Evolutionary conservation across 2,888 invertebrate species (phyloP), one percentile per base, ranked within the genome.

Genomic region (Syrista parreyssii): DNA sequence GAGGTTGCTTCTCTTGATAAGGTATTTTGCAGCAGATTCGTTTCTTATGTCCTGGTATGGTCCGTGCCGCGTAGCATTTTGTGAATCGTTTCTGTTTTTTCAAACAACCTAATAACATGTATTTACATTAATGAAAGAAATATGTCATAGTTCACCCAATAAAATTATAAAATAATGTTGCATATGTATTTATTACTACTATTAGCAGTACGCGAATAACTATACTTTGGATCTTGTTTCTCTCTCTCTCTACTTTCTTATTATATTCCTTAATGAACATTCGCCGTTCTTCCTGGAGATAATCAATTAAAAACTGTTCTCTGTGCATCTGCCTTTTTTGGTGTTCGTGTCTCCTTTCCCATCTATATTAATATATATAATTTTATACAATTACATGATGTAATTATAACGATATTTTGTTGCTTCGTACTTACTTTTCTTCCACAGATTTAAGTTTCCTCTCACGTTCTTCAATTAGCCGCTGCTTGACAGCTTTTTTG

Each of bases 181-280:
- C n/a, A 68, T 71, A 76, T 23, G 12, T 71, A 35, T 78, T 75
- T 71, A 1, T 36, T n/a, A 23, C 32, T 31, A 35, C 30, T 68
- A 23, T 75, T 75, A 31, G 31, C 23, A 0, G 23, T 23, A 9
- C 55, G 55, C 23, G 23, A 23, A 23, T 55, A 34, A 74, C 55
- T 34, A 73, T 85, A 90, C 89, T 82, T 82, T 84, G 68, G 78
- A 88, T 83, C 77, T 81, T 84, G 23, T 78, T 36, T n/a, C 84
- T 79, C 76, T 85, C 85, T 35, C 76, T 84, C 6, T 85, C 74
- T 6, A 90, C 80, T 81, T 86, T 87, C n/a, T 82, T 78, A 69
- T 85, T 86, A 69, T 90, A 90, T n/a, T 81, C 72, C 73, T 85
- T 32, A 72, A 90, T 86, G 78, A 85, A 86, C 36, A 82, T 79